Evolutionary conservation across 2,113 vertebrate species (phyloP).

Genomic region (Corapipo altera): DNA sequence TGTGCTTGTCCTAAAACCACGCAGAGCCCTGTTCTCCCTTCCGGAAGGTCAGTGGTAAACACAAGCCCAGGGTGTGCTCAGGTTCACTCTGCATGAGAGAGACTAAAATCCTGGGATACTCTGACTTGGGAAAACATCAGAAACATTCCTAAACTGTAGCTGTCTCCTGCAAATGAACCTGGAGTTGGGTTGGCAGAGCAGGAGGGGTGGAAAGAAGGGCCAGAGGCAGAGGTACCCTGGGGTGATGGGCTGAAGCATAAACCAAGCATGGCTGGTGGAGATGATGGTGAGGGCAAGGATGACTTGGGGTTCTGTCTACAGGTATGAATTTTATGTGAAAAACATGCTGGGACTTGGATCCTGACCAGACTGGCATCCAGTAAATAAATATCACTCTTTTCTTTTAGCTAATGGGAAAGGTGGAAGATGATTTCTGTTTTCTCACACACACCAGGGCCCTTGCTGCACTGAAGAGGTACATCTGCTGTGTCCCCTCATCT

Average conservation of each 20-base stretch:
- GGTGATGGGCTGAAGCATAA: not conserved
- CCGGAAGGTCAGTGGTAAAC: not conserved
- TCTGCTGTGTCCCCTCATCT: not conserved
- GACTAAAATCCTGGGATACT: not conserved
- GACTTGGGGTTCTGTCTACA: not conserved
- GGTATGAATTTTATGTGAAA: not conserved
- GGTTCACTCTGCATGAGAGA: fast-evolving
- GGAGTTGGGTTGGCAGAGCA: not conserved
- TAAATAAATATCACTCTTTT: not conserved
- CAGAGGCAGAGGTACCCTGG: not conserved
- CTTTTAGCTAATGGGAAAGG: not conserved
- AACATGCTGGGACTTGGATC: not conserved
- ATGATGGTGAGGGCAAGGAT: not conserved
- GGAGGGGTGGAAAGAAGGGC: not conserved
- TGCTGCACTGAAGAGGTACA: not conserved
- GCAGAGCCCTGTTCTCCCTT: not conserved
- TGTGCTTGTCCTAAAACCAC: not conserved
- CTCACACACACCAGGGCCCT: not conserved
- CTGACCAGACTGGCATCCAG: not conserved
- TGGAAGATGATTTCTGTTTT: not conserved
- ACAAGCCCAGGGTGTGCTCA: not conserved
- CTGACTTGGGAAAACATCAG: not conserved
- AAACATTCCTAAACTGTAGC: not conserved
- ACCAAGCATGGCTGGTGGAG: not conserved
- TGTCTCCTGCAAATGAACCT: not conserved